Base-by-base conservation (phyloP, 1,140 invertebrate genomes). In the Megathymus violae region DNA sequence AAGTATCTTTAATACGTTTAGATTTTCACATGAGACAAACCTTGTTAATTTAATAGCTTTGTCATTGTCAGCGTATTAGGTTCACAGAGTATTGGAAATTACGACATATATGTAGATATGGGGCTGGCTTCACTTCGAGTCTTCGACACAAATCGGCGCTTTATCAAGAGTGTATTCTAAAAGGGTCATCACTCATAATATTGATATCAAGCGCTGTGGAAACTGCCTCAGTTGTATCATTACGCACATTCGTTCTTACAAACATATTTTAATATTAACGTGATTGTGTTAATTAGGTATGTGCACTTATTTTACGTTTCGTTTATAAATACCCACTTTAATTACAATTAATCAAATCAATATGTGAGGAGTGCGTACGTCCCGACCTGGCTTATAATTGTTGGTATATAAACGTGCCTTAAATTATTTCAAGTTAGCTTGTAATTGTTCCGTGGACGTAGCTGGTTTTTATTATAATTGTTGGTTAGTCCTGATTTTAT, bases 141-240 rank as follows among this genome's bases (percentile, higher is more conserved):
- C n/a, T n/a, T n/a, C 47, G 4, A 50, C 27, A 59, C 54, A 59
- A 36, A 38, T 59, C 31, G 27, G 15, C 15, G 11, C 34, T n/a
- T 58, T 58, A 58, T 58, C 41, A 15, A 31, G 51, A 36, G 16
- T 47, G 43, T n/a, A n/a, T 47, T 59, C 43, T 59, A 47, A 59
- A 59, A 58, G 54, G 54, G 54, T 58, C 54, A 58, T 58, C 54
- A 58, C 25, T 58, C 54, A 58, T 58, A 58, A 58, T n/a, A 47
- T 0, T 36, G 19, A 34, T 58, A 58, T 58, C 41, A 46, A 58
- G 46, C 25, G 41, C 41, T 6, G 41, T 56, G 54, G 54, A 46
- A 46, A 58, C 41, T 25, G 15, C n/a, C n/a, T n/a, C 54, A 43
- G 22, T 17, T 43, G 25, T 46, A 58, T 19, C 40, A n/a, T 4